Evolutionary conservation across 2,113 vertebrate genomes (phyloP).

Genomic region (Cebidichthys violaceus): DNA sequence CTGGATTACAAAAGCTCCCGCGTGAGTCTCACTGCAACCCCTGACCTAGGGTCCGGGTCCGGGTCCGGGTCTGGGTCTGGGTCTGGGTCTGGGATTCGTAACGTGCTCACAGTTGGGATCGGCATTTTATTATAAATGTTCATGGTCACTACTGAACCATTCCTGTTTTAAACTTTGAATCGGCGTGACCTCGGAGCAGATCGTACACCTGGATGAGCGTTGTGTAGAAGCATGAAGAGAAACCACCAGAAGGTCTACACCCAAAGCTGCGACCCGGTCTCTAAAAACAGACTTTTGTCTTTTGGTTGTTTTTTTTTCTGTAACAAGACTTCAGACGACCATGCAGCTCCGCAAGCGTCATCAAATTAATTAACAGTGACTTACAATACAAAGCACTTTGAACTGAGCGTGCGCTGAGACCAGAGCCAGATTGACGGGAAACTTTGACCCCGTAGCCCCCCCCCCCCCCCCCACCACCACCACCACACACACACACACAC

Average conservation of each 20-base stretch:
- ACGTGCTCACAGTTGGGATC: background rate
- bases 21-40: constrained; percentile 45
- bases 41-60: constrained; percentile 46
- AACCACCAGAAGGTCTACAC: constrained; percentile 9
- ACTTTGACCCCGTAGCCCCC: constrained; percentile 75
- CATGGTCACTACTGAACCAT: background rate
- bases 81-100: background rate
- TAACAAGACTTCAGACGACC: constrained; percentile 59
- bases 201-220: background rate
- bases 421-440: constrained; percentile 79
- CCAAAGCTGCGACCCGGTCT: constrained; percentile 26
- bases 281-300: constrained; percentile 16
- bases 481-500: too few species aligned
- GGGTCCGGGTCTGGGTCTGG: too few species aligned
- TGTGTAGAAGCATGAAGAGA: constrained; percentile 15
- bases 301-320: constrained; percentile 44
- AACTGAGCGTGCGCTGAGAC: constrained; percentile 69
- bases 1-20: constrained; percentile 60
- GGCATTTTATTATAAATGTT: background rate
- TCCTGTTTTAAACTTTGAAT: background rate
- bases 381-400: constrained; percentile 84
- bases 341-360: constrained; percentile 75
- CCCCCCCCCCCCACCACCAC: constrained; percentile 69
- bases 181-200: background rate
- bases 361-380: constrained; percentile 86